Percentiles rank a stretch among this genome's conserved stretches.
Conservation (phyloP, 2,888 invertebrate species). For the Drosophila koepferae region DNA sequence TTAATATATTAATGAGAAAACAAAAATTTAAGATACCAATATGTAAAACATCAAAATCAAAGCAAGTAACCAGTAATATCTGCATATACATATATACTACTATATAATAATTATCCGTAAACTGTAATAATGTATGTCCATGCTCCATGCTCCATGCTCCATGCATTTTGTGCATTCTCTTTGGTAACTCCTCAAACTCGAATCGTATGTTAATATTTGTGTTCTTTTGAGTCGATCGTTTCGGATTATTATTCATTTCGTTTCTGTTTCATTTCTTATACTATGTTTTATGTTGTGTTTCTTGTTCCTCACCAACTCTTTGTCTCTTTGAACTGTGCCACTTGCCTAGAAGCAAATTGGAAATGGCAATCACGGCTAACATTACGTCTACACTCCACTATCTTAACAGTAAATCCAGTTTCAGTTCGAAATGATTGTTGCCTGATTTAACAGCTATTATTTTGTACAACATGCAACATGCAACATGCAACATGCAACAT, state of each 20-base stretch:
- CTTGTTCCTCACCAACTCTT: slow-evolving; percentile 9
- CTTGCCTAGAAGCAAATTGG: slow-evolving; percentile 42
- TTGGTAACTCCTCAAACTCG: slow-evolving; percentile 38
- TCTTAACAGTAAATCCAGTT: slow-evolving; percentile 3
- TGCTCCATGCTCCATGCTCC: slow-evolving; percentile 66
- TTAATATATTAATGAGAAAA: neutral
- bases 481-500: slow-evolving; percentile 11
- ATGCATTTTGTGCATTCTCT: slow-evolving; percentile 77
- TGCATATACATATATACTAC: slow-evolving; percentile 26
- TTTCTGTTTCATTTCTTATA: slow-evolving; percentile 6
- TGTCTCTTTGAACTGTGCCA: too few relatives aligned
- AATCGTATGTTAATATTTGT: slow-evolving; percentile 29
- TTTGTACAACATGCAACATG: slow-evolving; percentile 25
- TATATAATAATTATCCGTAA: slow-evolving; percentile 48
- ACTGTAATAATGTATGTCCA: slow-evolving; percentile 50
- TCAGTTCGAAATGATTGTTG: slow-evolving; percentile 43
- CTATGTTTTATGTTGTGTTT: slow-evolving; percentile 9
- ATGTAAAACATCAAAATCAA: slow-evolving; percentile 74
- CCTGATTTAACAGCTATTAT: slow-evolving; percentile 48
- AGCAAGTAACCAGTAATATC: slow-evolving; percentile 65
- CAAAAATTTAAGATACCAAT: slow-evolving; percentile 26
- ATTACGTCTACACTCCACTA: neutral
- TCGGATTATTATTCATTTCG: slow-evolving; percentile 6
- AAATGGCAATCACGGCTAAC: slow-evolving; percentile 14
- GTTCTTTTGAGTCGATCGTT: slow-evolving; percentile 22